Evolutionary conservation across 1,140 invertebrate species (phyloP).

Genomic region (Varroa destructor): DNA sequence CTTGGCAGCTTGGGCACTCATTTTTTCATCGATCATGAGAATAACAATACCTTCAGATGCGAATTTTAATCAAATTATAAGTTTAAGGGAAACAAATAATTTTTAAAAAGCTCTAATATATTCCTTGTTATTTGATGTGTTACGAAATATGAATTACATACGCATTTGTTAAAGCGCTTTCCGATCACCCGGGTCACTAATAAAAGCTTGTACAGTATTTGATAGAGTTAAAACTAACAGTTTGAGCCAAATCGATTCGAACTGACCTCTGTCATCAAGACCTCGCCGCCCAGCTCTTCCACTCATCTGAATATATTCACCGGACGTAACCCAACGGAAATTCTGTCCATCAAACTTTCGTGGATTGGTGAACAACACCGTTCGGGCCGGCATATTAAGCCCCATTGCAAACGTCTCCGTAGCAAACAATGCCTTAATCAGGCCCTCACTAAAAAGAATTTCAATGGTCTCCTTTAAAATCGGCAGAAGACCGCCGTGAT

Average conservation of each 20-base stretch:
- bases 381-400: slow-evolving; percentile 97
- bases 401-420: slow-evolving; percentile 99
- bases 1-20: slow-evolving; percentile 67
- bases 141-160: too few species aligned
- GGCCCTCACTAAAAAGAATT: slow-evolving; percentile 91
- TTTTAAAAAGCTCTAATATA: too few species aligned
- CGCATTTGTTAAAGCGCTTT: too few species aligned
- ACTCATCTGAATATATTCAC: slow-evolving; percentile 99
- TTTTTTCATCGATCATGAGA: slow-evolving; percentile 94
- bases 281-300: slow-evolving; percentile 92
- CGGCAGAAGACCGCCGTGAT: slow-evolving; percentile 88
- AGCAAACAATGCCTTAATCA: slow-evolving; percentile 86
- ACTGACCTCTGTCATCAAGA: slow-evolving; percentile 64
- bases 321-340: slow-evolving; percentile 81
- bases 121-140: too few species aligned
- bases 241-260: too few species aligned
- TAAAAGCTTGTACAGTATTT: too few species aligned
- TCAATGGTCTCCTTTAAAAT: slow-evolving; percentile 98
- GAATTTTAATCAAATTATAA: not conserved
- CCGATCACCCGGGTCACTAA: too few species aligned
- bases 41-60: slow-evolving; percentile 71
- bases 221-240: too few species aligned
- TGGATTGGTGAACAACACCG: slow-evolving; percentile 86
- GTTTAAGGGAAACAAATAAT: too few species aligned
- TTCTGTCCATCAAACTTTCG: slow-evolving; percentile 97